Conservation (phyloP, 1,140 invertebrate genomes). For the Trichonephila clavata region DNA sequence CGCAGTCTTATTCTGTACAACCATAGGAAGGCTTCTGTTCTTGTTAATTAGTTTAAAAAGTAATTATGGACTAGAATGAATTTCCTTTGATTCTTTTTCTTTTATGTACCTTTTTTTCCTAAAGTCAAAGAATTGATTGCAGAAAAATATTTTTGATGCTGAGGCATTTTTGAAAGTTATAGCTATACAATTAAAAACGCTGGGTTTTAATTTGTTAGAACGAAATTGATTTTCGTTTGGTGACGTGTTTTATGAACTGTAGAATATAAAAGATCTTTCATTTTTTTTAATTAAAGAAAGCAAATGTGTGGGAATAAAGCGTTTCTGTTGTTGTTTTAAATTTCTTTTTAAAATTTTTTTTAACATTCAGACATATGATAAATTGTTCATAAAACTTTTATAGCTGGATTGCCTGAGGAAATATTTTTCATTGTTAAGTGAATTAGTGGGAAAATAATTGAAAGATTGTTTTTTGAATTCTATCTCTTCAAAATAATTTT, state of each 20-base stretch:
- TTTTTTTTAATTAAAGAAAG: background rate
- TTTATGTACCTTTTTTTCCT: conserved; percentile 2
- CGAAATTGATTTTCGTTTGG: conserved; percentile 33
- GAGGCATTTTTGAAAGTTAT: conserved; percentile 39
- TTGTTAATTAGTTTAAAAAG: conserved; percentile 62
- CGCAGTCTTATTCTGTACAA: background rate
- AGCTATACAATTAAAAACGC: conserved; percentile 48
- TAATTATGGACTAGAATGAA: conserved; percentile 49
- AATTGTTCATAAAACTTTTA: background rate
- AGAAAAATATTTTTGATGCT: conserved; percentile 49
- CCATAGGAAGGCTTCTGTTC: conserved; percentile 24
- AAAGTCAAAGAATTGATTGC: conserved; percentile 40
- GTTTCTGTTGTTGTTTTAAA: background rate
- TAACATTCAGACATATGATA: background rate
- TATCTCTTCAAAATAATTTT: background rate
- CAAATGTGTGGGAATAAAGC: background rate
- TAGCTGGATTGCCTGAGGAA: background rate
- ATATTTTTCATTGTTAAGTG: conserved; percentile 11
- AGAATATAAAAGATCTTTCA: background rate
- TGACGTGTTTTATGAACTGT: conserved; percentile 36
- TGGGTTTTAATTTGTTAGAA: conserved; percentile 35
- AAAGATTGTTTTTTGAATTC: background rate
- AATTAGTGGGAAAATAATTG: conserved; percentile 19
- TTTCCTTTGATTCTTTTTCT: conserved; percentile 49
- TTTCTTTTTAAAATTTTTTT: conserved; percentile 15